These are phyloP conservation scores for Dexiosoma caninum DNA, from an alignment of 2,888 invertebrate genomes.

Conservation along the genomic window DNA sequence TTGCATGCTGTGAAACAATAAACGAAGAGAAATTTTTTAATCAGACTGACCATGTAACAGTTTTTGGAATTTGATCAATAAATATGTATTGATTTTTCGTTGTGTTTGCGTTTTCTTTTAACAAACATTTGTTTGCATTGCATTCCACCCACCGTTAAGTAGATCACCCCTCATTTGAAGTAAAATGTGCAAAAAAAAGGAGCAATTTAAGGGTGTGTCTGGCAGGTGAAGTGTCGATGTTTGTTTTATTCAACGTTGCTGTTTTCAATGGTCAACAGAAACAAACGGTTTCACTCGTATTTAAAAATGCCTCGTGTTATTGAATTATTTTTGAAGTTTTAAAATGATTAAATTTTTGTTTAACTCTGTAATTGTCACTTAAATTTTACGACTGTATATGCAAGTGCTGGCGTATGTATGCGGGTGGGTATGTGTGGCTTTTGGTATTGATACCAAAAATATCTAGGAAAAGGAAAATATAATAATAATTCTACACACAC, in stretches of 20 bases:
- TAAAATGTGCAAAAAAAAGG: slow-evolving; percentile 8
- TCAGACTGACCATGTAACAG: slow-evolving; percentile 9
- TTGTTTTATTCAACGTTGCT: neutral
- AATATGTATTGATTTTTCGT: slow-evolving; percentile 12
- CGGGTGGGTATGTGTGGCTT: neutral
- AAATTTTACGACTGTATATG: neutral
- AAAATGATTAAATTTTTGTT: neutral
- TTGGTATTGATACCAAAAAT: slow-evolving; percentile 37
- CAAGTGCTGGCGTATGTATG: neutral
- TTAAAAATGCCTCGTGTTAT: neutral
- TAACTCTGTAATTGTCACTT: slow-evolving; percentile 25
- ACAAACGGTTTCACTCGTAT: neutral
- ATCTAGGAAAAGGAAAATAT: slow-evolving; percentile 31
- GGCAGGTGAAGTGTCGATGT: slow-evolving; percentile 34
- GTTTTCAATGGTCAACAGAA: slow-evolving; percentile 29
- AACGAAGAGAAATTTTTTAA: slow-evolving; percentile 42
- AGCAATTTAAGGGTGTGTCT: slow-evolving; percentile 52
- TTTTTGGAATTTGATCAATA: slow-evolving; percentile 4
- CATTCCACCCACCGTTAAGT: slow-evolving; percentile 10
- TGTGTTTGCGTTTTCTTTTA: neutral
- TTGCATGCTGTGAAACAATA: slow-evolving; percentile 10
- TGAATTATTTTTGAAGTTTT: neutral
- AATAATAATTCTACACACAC: no score
- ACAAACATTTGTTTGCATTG: neutral
- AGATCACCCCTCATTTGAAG: slow-evolving; percentile 27